Base-by-base conservation (phyloP, 2,888 invertebrate species). In the Erebia ligea region DNA sequence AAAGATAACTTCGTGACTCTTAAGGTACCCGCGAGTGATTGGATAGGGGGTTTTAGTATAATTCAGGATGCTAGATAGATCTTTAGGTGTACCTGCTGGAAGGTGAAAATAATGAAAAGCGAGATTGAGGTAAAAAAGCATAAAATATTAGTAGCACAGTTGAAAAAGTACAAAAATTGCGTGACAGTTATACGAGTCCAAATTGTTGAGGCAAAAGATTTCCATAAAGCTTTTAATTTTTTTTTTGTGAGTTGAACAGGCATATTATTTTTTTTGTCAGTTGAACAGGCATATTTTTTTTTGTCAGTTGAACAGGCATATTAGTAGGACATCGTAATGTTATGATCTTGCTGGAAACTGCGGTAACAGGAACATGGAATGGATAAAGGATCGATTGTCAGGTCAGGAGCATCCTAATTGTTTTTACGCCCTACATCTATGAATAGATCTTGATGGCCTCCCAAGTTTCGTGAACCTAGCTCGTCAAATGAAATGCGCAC, bases 401-500 rank as follows among this genome's bases (percentile, higher is more conserved):
- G 15, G 45, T 48, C 11, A 21, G 9, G 45, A 21, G 1, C 13
- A 62, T 34, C 34, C 63, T 52, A 42, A 19, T 40, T 56, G 10
- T 10, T 50, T 56, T 66, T 2, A 42, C 56, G 19, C 21, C 2
- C 11, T 56, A 25, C 19, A 17, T 34, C 19, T 42, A 11, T 19
- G 21, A 19, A 17, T 17, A 2, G 25, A 11, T 48, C 0, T 8
- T 45, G 17, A 34, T 25, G 13, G 56, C 21, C 21, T 21, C 21
- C 13, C 8, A 8, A 19, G 50, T 15, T 8, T 63, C 4, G 10
- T 2, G 25, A 17, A n/a, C 64, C 52, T 21, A 63, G 34, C 45
- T 50, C 25, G 69, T 70, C 74, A 89, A 92, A 92, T 92, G 92
- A 92, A 92, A 92, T 92, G 92, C 92, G 92, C 92, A 90, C 87